Evolutionary conservation across 2,113 vertebrate genomes (phyloP).

Genomic region (Narcine bancroftii): DNA sequence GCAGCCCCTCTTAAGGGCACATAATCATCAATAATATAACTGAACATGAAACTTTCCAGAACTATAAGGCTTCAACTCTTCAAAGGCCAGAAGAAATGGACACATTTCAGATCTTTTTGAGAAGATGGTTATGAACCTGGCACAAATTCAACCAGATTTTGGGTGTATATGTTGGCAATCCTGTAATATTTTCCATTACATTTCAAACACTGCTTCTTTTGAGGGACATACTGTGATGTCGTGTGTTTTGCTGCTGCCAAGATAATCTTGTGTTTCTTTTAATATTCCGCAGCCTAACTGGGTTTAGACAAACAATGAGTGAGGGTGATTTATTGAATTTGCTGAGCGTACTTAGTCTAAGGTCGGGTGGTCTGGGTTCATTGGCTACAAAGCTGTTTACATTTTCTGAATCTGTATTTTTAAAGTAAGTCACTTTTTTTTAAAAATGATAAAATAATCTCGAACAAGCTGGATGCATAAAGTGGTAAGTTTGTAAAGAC

Average conservation of each 20-base stretch:
- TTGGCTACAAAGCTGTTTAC: not conserved
- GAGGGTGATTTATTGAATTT: not conserved
- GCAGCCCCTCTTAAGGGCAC: not conserved
- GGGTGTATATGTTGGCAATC: not conserved
- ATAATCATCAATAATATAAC: not conserved
- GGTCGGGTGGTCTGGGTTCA: not conserved
- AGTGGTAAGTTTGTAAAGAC: not conserved
- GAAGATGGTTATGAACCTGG: not conserved
- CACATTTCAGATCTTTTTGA: not conserved
- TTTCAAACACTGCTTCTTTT: not conserved
- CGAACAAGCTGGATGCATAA: not conserved
- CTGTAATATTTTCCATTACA: not conserved
- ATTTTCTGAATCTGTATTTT: not conserved
- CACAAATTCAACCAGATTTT: not conserved
- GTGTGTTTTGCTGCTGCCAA: not conserved
- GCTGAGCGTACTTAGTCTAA: no score
- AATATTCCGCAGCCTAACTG: not conserved
- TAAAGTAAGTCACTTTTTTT: not conserved
- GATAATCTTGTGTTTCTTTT: not conserved
- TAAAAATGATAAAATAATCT: not conserved
- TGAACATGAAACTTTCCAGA: not conserved
- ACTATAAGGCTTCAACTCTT: not conserved
- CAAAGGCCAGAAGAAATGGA: not conserved
- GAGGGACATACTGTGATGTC: not conserved
- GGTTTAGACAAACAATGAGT: not conserved